Conservation (phyloP, 1,140 invertebrate species). For the Heliconius nattereri region DNA sequence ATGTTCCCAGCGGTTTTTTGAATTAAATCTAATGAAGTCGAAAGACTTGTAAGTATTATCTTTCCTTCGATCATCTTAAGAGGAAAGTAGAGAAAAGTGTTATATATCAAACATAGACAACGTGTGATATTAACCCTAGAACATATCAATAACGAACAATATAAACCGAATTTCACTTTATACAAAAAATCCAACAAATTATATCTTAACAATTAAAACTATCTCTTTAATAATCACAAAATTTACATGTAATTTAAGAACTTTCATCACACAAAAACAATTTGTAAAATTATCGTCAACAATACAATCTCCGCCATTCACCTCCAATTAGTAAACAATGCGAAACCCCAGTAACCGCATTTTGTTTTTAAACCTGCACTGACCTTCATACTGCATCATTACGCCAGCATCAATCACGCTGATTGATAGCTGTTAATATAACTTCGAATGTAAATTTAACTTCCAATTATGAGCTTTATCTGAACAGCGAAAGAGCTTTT, state of each 20-base stretch:
- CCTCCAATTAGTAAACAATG: conserved; percentile 46
- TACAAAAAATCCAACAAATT: background rate
- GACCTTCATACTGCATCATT: conserved; percentile 71
- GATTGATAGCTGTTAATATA: conserved; percentile 53
- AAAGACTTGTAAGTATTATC: no score
- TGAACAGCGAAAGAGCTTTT: background rate
- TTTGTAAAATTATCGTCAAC: conserved; percentile 27
- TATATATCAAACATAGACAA: no score
- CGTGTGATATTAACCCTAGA: no score
- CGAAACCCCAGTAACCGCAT: conserved; percentile 52
- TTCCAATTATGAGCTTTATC: background rate
- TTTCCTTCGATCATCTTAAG: no score
- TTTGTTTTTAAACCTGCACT: conserved; percentile 58
- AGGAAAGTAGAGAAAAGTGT: no score
- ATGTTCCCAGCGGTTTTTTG: no score
- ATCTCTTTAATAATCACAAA: conserved; percentile 1
- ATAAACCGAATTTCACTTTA: background rate
- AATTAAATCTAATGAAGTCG: no score
- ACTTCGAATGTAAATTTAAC: background rate
- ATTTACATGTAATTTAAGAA: conserved; percentile 16
- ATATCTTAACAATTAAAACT: background rate
- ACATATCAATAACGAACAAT: background rate
- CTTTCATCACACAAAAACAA: conserved; percentile 29
- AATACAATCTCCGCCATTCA: conserved; percentile 34
- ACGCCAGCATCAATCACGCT: conserved; percentile 52